These are phyloP conservation scores for Drosophila eugracilis DNA, from an alignment of 1,140 invertebrate species.

Conservation along the genomic window DNA sequence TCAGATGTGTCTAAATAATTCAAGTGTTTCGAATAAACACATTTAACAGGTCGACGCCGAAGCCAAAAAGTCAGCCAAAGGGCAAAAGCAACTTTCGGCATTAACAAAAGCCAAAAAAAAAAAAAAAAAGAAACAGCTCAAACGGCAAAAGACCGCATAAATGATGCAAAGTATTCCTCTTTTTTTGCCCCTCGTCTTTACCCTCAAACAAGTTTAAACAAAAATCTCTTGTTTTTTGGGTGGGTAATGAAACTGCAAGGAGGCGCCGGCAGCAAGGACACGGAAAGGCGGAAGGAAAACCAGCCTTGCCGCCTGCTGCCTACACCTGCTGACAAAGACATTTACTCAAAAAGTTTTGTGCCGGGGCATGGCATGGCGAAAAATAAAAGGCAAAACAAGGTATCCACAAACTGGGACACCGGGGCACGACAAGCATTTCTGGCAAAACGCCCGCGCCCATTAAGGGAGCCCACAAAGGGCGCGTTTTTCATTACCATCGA, in stretches of 20 bases:
- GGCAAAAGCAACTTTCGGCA: slow-evolving; percentile 63
- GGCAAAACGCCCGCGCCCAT: slow-evolving; percentile 73
- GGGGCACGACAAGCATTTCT: slow-evolving; percentile 72
- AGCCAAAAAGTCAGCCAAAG: slow-evolving; percentile 45
- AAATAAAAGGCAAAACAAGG: slow-evolving; percentile 69
- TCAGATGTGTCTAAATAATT: slow-evolving; percentile 72
- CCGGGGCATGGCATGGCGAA: slow-evolving; percentile 46
- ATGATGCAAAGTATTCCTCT: slow-evolving; percentile 77
- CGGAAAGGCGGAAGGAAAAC: slow-evolving; percentile 25
- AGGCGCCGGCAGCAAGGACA: slow-evolving; percentile 30
- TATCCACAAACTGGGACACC: slow-evolving; percentile 57
- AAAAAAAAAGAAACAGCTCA: slow-evolving; percentile 26
- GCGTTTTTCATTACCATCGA: slow-evolving; percentile 78
- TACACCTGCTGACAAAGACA: slow-evolving; percentile 83
- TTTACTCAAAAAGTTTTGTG: slow-evolving; percentile 80
- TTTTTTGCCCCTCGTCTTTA: slow-evolving; percentile 28
- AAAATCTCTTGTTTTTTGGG: slow-evolving; percentile 77
- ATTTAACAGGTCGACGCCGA: slow-evolving; percentile 56
- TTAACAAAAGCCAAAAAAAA: slow-evolving; percentile 32
- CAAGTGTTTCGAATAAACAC: slow-evolving; percentile 69
- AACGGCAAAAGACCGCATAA: slow-evolving; percentile 76
- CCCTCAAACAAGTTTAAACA: slow-evolving; percentile 76
- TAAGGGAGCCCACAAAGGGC: slow-evolving; percentile 73
- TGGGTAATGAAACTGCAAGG: slow-evolving; percentile 73
- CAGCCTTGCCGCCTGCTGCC: slow-evolving; percentile 45